Evolutionary conservation across 53 echinoderm and acorn worm genomes (phyloP).

Genomic region (Mesocentrotus franciscanus): DNA sequence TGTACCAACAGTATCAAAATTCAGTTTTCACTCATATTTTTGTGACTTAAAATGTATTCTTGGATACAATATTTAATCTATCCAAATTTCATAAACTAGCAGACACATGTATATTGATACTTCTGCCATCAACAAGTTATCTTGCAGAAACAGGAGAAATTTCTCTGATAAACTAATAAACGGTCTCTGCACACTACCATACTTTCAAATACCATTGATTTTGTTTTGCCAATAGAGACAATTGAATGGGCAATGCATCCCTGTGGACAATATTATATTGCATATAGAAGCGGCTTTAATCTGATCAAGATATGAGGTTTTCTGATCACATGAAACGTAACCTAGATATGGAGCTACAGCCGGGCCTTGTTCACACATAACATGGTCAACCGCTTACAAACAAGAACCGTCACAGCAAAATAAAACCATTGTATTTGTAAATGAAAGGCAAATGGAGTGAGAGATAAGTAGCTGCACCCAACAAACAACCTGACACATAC

Average conservation of each 20-base stretch:
- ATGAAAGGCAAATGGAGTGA: not conserved
- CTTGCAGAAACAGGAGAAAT: not conserved
- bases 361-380: not conserved
- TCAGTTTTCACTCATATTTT: not conserved
- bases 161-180: conserved; percentile 24
- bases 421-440: not conserved
- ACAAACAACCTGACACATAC: not conserved
- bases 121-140: not conserved
- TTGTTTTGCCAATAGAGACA: conserved; percentile 18
- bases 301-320: conserved; percentile 34
- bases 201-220: conserved; percentile 30
- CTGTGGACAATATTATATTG: conserved; percentile 33
- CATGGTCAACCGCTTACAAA: not conserved
- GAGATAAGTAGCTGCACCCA: not conserved
- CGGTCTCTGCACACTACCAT: not conserved
- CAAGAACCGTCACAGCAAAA: too few relatives aligned
- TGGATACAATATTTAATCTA: not conserved
- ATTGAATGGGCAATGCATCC: not conserved
- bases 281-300: conserved; percentile 31
- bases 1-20: not conserved
- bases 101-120: not conserved
- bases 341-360: conserved; percentile 16
- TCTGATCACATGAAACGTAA: conserved; percentile 41
- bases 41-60: not conserved
- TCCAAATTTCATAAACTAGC: conserved; percentile 1